A percentile compares a stretch with the other conserved stretches of the same genome.
phyloP scores from a whole-genome alignment of 92 coral and sea anemone species.

The Palythoa grandiflora region DNA sequence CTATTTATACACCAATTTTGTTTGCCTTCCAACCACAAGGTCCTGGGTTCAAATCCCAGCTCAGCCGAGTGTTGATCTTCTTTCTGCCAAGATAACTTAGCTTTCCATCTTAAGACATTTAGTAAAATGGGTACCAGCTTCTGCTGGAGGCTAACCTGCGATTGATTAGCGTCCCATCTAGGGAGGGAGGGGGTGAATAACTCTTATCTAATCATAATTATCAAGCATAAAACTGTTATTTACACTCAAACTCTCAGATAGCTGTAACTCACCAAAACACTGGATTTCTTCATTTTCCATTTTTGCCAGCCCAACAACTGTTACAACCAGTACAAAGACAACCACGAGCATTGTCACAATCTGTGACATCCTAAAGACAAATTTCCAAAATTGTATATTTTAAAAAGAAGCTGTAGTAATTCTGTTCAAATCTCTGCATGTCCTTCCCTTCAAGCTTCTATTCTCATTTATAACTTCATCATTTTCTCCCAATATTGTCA shows the following conservation, averaged over 20 bases:
- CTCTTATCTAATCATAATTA: background rate
- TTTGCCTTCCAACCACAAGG: too few relatives aligned
- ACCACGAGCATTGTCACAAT: slow-evolving; percentile 41
- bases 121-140: too few relatives aligned
- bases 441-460: background rate
- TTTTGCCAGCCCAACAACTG: slow-evolving; percentile 80
- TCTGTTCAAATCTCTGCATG: background rate
- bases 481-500: background rate
- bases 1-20: too few relatives aligned
- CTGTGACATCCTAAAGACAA: slow-evolving; percentile 19
- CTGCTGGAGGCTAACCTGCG: too few relatives aligned
- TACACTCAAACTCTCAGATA: background rate
- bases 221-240: background rate
- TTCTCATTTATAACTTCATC: background rate
- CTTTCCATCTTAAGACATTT: too few relatives aligned
- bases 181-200: background rate
- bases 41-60: too few relatives aligned
- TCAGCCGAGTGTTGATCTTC: too few relatives aligned
- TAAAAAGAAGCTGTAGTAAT: too few relatives aligned
- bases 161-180: background rate
- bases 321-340: slow-evolving; percentile 60
- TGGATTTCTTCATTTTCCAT: slow-evolving; percentile 76
- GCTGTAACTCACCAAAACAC: slow-evolving; percentile 72
- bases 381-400: background rate
- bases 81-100: too few relatives aligned